These are phyloP conservation scores for Meandrina meandrites DNA, from an alignment of 92 coral and sea anemone species.

Conservation along the genomic window DNA sequence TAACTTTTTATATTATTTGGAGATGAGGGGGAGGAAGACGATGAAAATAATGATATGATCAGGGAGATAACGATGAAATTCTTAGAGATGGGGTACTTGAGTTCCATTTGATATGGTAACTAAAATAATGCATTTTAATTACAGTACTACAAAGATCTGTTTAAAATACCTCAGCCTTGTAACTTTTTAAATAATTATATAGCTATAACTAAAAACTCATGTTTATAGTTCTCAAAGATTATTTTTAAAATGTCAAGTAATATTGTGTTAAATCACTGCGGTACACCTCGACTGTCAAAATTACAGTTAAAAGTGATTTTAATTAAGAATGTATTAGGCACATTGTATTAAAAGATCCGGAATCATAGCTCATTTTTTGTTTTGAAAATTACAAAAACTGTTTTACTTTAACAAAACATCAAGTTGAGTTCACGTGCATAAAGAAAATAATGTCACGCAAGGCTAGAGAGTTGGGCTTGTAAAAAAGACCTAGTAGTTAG, in stretches of 20 bases:
- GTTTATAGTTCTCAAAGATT: conserved; percentile 1
- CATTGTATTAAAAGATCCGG: no score
- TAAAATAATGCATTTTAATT: conserved; percentile 7
- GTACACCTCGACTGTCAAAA: conserved; percentile 11
- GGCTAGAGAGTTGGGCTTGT: background rate
- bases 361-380: background rate
- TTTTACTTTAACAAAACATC: background rate
- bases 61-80: conserved; percentile 18
- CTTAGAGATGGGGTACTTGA: background rate
- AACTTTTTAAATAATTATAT: no score
- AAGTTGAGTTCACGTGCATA: background rate
- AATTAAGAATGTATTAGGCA: no score
- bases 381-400: conserved; percentile 2
- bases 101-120: conserved; percentile 17
- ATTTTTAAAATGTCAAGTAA: background rate
- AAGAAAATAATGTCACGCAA: background rate
- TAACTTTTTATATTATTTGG: conserved; percentile 10
- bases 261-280: background rate
- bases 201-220: background rate
- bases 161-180: no score
- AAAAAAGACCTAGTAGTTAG: background rate
- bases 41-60: conserved; percentile 4
- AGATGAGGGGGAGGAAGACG: conserved; percentile 20
- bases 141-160: no score
- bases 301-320: background rate